Base-by-base conservation (phyloP, 2,888 invertebrate species). In the Diarsia dahlii region DNA sequence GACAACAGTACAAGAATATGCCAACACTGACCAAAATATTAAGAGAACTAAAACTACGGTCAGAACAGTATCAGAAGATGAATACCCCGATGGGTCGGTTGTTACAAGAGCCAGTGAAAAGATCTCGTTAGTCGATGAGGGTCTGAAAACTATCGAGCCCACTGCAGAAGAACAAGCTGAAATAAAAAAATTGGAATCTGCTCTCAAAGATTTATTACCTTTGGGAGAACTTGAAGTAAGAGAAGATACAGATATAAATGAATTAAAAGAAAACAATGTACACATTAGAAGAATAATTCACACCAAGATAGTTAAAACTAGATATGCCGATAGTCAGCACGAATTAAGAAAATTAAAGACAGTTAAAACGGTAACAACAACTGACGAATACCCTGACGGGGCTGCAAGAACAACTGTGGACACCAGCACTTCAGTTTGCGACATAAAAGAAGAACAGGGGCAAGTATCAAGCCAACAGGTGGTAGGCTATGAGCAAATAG, bases 71-170 rank as follows among this genome's bases (percentile, higher is more conserved):
- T 90, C 90, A 34, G 95, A 95, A 91, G 96, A 96, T 86, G 93
- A 94, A 87, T 90, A 95, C 82, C 95, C 95, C 5, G 94, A 96
- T 90, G 95, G 95, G 10, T 92, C 95, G 52, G 82, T 95, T 15
- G 88, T 92, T 18, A 94, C 93, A 46, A 95, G 92, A 88, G 94
- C 94, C 2, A 95, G 91, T 88, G 95, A 95, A 91, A 95, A 94
- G 82, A 90, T 94, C 18, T 93, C 94, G 20, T 80, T 95, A 5
- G 77, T 90, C 45, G 96, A 96, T 82, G 92, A 94, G 82, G 74
- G 69, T 71, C 75, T 93, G 20, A 86, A 88, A 79, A 60, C 48
- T 60, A 20, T 62, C 0, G 74, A 77, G 2, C 65, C 69, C 0
- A 79, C 67, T 45, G 67, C 34, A 58, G 78, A 79, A 62, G 81